Conservation (phyloP, 2,888 invertebrate species). For the Mythimna lalbum region DNA sequence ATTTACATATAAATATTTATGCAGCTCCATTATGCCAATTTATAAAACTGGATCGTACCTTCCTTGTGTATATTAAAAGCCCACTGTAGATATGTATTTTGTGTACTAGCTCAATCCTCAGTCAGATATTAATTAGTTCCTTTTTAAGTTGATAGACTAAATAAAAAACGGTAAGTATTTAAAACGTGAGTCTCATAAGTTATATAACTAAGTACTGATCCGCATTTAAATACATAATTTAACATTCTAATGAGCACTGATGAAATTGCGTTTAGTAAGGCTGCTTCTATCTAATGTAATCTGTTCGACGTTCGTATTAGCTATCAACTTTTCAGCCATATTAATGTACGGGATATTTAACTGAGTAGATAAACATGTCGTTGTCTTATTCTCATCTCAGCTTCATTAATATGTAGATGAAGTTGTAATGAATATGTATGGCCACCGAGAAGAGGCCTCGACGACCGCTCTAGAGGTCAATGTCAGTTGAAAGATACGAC, state of each 20-base stretch:
- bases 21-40: conserved; percentile 41
- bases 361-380: conserved; percentile 65
- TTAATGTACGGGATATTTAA: conserved; percentile 56
- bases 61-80: conserved; percentile 42
- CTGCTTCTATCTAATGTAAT: not conserved
- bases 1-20: conserved; percentile 31
- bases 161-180: not conserved
- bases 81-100: conserved; percentile 1
- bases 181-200: conserved; percentile 3
- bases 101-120: conserved; percentile 14
- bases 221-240: conserved; percentile 20
- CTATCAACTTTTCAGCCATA: conserved; percentile 47
- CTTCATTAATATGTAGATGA: conserved; percentile 83
- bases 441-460: conserved; percentile 79
- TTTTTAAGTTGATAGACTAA: not conserved
- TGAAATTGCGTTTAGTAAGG: conserved; percentile 1
- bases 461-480: conserved; percentile 84
- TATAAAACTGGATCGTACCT: conserved; percentile 42
- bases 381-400: conserved; percentile 73
- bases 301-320: conserved; percentile 20
- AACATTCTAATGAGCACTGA: conserved; percentile 2
- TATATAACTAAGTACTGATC: not conserved
- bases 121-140: not conserved
- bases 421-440: conserved; percentile 83
- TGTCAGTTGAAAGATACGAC: conserved; percentile 80